Base-by-base conservation (phyloP, 2,888 invertebrate species). In the Agrilus cyanescens region DNA sequence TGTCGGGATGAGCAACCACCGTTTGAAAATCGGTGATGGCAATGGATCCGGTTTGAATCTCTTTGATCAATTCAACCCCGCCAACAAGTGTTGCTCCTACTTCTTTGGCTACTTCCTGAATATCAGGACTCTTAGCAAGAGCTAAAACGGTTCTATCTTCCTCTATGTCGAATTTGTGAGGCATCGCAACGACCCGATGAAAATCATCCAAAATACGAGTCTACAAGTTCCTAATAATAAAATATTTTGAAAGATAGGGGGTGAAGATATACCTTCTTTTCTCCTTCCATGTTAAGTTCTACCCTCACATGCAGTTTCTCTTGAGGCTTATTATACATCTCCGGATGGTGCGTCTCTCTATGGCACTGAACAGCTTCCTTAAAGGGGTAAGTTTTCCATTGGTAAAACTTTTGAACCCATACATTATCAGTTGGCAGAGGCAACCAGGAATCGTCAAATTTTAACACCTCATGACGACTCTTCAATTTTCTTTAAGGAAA, bases 331-430 rank as follows among this genome's bases (percentile, higher is more conserved):
- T 93, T 85, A 56, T 79, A 84, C 69, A 91, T 82, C 1, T 83
- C 76, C 0, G 89, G 85, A 61, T 88, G 83, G 62, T 89, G 85
- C 0, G 80, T 79, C 64, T 93, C 87, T 37, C 82, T 74, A 56
- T 89, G 85, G 44, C 78, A 79, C 47, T 75, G 67, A 12, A 94
- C 71, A 0, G 90, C 91, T 55, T 90, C 86, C 12, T 71, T 69
- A 2, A 89, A 76, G 0, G 80, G 65, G 65, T 82, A 85, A 45
- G 76, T 66, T 43, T 69, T 70, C 68, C 73, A 72, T 47, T 71
- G 70, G 52, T 76, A 78, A 56, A 71, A 74, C 49, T 65, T 71
- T 1, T 66, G 58, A 4, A 73, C 59, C 57, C 71, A 83, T 48
- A 85, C 78, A 69, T 89, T 69, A 63, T 85, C 80, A 51, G 66